These are phyloP conservation scores for Corydoras sp. DNA, from an alignment of 2,113 vertebrate species.

Conservation along the genomic window DNA sequence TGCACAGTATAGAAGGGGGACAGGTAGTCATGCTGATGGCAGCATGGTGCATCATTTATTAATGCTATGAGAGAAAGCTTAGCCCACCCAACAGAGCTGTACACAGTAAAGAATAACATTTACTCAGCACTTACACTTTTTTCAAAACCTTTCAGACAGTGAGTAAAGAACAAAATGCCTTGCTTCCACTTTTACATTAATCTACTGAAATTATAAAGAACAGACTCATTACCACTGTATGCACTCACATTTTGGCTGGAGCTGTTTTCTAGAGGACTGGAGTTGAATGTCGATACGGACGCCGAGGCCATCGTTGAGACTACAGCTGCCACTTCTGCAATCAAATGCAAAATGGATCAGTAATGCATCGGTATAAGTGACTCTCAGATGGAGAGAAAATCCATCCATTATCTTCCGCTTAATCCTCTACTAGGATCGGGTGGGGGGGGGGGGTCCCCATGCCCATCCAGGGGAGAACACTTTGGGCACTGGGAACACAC, in stretches of 20 bases:
- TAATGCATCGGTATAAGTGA: too few species aligned
- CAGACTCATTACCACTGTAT: neutral
- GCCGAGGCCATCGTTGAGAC: slow-evolving; percentile 51
- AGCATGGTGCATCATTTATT: slow-evolving; percentile 38
- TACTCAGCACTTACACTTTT: neutral
- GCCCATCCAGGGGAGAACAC: too few species aligned
- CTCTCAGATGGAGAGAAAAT: too few species aligned
- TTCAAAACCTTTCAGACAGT: neutral
- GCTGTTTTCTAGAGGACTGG: slow-evolving; percentile 56
- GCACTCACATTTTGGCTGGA: slow-evolving; percentile 56
- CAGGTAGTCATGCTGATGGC: slow-evolving; percentile 28
- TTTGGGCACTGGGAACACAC: too few species aligned
- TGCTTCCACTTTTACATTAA: too few species aligned
- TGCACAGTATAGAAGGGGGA: slow-evolving; percentile 13
- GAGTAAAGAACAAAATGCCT: neutral
- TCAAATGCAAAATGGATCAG: neutral
- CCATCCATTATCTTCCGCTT: too few species aligned
- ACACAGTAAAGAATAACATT: neutral
- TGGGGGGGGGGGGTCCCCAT: too few species aligned
- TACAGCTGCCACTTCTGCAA: slow-evolving; percentile 49
- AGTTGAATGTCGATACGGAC: slow-evolving; percentile 57
- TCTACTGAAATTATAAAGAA: neutral
- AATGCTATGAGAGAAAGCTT: slow-evolving; percentile 32
- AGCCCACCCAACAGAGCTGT: slow-evolving; percentile 28
- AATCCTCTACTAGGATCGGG: too few species aligned